phyloP scores from a whole-genome alignment of 2,797 vertebrate species.

The Brotula barbata region DNA sequence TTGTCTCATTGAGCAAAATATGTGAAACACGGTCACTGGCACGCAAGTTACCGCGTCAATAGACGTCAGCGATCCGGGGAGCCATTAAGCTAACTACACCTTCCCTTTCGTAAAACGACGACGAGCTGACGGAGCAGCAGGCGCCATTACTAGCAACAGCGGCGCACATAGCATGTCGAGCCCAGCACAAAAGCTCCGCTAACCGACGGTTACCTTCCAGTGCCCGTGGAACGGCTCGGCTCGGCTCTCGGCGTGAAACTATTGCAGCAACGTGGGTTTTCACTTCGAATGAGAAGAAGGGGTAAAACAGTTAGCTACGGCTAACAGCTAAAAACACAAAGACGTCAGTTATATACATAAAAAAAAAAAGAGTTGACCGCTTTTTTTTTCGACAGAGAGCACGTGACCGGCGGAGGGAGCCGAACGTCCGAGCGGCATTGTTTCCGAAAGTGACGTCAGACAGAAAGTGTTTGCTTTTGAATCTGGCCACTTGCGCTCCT shows the following conservation, averaged over 20 bases:
- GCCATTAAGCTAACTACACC: slow-evolving; percentile 82
- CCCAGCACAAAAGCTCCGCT: slow-evolving; percentile 22
- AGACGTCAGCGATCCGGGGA: slow-evolving; percentile 86
- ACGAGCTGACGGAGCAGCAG: slow-evolving; percentile 69
- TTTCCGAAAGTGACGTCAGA: slow-evolving; percentile 64
- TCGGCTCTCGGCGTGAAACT: slow-evolving; percentile 63
- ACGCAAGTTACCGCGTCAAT: slow-evolving; percentile 85
- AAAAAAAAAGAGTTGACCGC: slow-evolving; percentile 71
- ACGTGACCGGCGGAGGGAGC: no score
- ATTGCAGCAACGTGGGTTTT: slow-evolving; percentile 35
- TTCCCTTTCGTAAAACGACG: slow-evolving; percentile 77
- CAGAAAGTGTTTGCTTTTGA: no score
- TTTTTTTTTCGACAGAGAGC: slow-evolving; percentile 70
- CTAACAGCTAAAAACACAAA: slow-evolving; percentile 71
- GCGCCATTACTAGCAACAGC: slow-evolving; percentile 77
- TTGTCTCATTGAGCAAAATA: slow-evolving; percentile 77
- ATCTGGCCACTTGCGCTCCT: no score
- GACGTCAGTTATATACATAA: slow-evolving; percentile 67
- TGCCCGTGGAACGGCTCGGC: slow-evolving; percentile 53
- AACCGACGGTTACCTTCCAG: slow-evolving; percentile 68
- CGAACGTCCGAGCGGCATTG: slow-evolving; percentile 45
- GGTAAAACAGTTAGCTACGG: slow-evolving; percentile 13
- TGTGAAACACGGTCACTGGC: slow-evolving; percentile 81
- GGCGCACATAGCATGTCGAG: slow-evolving; percentile 30
- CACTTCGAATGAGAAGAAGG: slow-evolving; percentile 29